Percentiles rank a stretch among this genome's conserved stretches.
Conservation (phyloP, 2,797 vertebrate species). For the Huso huso region DNA sequence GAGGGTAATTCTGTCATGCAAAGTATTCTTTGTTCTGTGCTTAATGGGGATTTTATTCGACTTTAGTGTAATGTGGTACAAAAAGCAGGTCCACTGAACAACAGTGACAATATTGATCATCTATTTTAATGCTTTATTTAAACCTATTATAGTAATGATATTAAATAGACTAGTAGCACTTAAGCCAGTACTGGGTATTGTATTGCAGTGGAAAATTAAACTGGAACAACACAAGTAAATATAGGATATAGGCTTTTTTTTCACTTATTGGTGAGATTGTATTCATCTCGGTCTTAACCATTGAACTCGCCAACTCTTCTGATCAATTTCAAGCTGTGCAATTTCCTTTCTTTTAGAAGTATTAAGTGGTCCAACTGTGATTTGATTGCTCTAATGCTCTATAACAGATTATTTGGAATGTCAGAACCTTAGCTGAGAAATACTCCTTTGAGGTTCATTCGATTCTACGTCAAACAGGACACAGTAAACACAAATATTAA, state of each 20-base stretch:
- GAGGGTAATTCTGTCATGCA: constrained; percentile 3
- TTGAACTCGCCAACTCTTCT: constrained; percentile 10
- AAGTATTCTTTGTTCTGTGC: constrained; percentile 11
- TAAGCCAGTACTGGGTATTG: constrained; percentile 8
- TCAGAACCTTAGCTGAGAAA: neutral
- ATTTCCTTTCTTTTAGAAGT: constrained; percentile 11
- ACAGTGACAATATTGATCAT: constrained; percentile 15
- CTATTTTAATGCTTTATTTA: constrained; percentile 15
- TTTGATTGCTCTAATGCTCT: constrained; percentile 7
- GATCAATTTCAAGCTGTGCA: constrained; percentile 14
- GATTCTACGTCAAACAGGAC: no score
- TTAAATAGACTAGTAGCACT: constrained; percentile 21
- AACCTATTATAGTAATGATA: constrained; percentile 24
- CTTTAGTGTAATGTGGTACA: neutral
- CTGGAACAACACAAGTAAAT: constrained; percentile 15
- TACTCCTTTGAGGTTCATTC: no score
- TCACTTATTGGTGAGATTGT: constrained; percentile 6
- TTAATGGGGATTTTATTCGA: constrained; percentile 18
- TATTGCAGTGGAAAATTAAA: constrained; percentile 10
- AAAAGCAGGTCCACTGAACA: constrained; percentile 14
- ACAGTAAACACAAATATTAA: neutral
- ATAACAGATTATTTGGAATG: constrained; percentile 6
- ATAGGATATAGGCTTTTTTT: constrained; percentile 3
- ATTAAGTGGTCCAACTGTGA: constrained; percentile 6
- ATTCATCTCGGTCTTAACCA: constrained; percentile 12